Evolutionary conservation across 1,140 invertebrate species (phyloP), one percentile per base, ranked within the genome.

Genomic region (Ceratina australensis): DNA sequence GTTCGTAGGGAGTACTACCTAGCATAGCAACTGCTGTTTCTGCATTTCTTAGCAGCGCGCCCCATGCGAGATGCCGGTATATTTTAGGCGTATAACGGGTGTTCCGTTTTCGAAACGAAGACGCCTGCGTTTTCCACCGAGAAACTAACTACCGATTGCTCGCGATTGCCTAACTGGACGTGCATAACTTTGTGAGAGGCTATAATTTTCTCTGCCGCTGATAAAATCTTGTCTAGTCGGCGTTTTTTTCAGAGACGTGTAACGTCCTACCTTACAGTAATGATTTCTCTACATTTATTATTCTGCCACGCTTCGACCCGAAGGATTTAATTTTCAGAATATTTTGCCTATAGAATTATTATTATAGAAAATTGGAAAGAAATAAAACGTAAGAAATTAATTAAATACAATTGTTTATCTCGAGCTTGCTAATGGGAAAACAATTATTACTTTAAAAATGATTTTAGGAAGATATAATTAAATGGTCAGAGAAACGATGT

Each of bases 21-120:
- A 92, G 90, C 90, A 91, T 91, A 91, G 91, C 91, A 92, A 92
- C 91, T 91, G 91, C 90, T 91, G 90, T 90, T 92, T 91, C 88
- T 91, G 90, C 90, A 92, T 91, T 91, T 91, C 90, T 91, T 88
- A 90, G 86, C 88, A 88, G 81, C 86, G 83, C 84, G 85, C 85
- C 83, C 88, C 86, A 88, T 88, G 77, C 82, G 79, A 83, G 71
- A 87, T 86, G 85, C 82, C 81, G 80, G 85, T 90, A 87, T 88
- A 90, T 90, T 87, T 89, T 88, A 87, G 86, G 72, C 81, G 79
- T 89, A 87, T 91, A 91, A 89, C 90, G 90, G 90, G 90, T 91
- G 90, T 84, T 82, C 88, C 57, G 67, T 74, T 82, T 65, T 73
- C 54, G 57, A 74, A 72, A 74, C 24, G 22, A 54, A n/a, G 49